Evolutionary conservation across 1,140 invertebrate species (phyloP), one percentile per base, ranked within the genome.

Genomic region (Eumaeus atala): DNA sequence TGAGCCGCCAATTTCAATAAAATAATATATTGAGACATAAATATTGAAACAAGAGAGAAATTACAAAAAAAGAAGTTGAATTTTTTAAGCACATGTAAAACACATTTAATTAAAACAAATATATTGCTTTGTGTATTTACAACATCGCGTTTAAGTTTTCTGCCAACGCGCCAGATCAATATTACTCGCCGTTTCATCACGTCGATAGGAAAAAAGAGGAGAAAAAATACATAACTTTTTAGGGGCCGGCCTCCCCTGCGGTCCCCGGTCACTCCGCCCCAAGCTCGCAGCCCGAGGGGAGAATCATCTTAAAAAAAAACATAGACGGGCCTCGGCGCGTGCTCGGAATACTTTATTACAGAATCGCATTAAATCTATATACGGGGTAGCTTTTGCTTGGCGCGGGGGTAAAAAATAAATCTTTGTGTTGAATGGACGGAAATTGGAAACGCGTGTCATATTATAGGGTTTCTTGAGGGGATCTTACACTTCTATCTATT

Each of bases 181-280:
- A 84, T 74, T 67, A 67, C 66, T 59, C 63, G 78, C 72, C 73
- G 75, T 80, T 82, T 80, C 79, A 80, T 83, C 79, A 78, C 74
- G 76, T 85, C 78, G 74, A 84, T 82, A 74, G 70, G 83, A 82
- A 86, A 82, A 86, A 84, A 83, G 79, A 79, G 78, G 77, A 79
- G 78, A 86, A 81, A 83, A 86, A 86, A 84, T 86, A 86, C 73
- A 86, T 83, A 83, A 84, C 77, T 83, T 84, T 86, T 86, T 86
- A 84, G 77, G 78, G 77, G 80, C 67, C 70, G 70, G 60, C 70
- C 70, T 65, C 70, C 73, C 73, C 66, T 63, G 56, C 59, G 59
- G 57, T 66, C 48, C 21, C 62, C 60, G 38, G 18, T 63, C 52
- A 51, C 62, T 66, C 64, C 66, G 54, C 65, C 64, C 57, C 60